Percentiles rank a stretch among this genome's conserved stretches.
phyloP scores from a whole-genome alignment of 1,140 invertebrate species.

The Brachystomella parvula region DNA sequence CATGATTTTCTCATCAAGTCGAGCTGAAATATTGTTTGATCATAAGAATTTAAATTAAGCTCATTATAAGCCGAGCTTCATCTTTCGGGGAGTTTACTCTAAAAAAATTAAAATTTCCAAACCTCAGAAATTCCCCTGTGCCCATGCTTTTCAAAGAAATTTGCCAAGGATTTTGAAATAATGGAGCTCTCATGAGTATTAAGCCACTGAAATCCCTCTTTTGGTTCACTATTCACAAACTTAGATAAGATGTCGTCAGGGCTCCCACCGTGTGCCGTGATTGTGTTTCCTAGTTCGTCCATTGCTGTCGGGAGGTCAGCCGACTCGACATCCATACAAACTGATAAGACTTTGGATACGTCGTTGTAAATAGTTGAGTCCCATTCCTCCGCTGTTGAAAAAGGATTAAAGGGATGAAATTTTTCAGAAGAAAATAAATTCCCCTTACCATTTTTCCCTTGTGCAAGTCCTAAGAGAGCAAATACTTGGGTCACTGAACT shows the following conservation, averaged over 20 bases:
- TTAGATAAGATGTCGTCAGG: conserved; percentile 40
- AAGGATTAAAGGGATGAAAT: neutral
- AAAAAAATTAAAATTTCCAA: conserved; percentile 14
- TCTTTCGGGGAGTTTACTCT: too few species aligned
- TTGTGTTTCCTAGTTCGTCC: conserved; percentile 48
- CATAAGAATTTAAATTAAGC: neutral
- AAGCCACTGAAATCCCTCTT: conserved; percentile 53
- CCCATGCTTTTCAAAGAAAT: conserved; percentile 63
- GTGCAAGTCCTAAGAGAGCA: conserved; percentile 44
- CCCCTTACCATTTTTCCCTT: conserved; percentile 30
- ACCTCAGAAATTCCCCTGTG: conserved; percentile 67
- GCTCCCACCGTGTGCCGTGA: conserved; percentile 44
- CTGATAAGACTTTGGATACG: conserved; percentile 55
- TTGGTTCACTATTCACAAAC: conserved; percentile 47
- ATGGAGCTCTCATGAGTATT: neutral
- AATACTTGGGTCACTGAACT: conserved; percentile 51
- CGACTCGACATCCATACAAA: conserved; percentile 57
- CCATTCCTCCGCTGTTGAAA: conserved; percentile 33
- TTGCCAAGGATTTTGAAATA: conserved; percentile 43
- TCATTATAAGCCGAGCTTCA: neutral
- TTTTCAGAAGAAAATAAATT: neutral
- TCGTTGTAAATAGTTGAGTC: conserved; percentile 43
- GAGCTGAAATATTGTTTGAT: conserved; percentile 51
- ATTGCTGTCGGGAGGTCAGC: conserved; percentile 55
- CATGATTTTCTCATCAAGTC: conserved; percentile 60